phyloP scores from a whole-genome alignment of 2,888 invertebrate genomes.

The Blastobasis lacticolella region DNA sequence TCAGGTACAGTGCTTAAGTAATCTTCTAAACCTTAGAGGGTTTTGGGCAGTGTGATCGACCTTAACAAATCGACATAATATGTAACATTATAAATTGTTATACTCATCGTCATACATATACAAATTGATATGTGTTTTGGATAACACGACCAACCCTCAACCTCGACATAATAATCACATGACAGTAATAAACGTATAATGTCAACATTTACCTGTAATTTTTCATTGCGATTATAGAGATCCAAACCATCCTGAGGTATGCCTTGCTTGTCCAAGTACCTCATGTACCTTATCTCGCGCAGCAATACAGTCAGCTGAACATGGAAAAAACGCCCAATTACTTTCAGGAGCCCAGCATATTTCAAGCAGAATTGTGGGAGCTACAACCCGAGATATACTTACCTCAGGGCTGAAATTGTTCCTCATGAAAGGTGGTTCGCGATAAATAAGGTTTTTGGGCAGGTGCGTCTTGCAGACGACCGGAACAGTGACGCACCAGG shows the following conservation, averaged over 20 bases:
- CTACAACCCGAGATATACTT: slow-evolving; percentile 4
- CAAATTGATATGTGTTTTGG: too few species aligned
- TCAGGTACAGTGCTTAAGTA: too few species aligned
- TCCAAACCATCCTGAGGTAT: slow-evolving; percentile 76
- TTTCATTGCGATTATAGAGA: slow-evolving; percentile 80
- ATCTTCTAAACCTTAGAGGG: too few species aligned
- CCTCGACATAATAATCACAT: background rate
- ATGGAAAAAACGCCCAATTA: slow-evolving; percentile 1
- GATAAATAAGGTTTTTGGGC: slow-evolving; percentile 74
- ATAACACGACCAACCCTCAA: too few species aligned
- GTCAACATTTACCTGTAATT: slow-evolving; percentile 71
- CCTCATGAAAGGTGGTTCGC: slow-evolving; percentile 69
- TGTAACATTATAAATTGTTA: too few species aligned
- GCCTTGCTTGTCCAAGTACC: slow-evolving; percentile 76
- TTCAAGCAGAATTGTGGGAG: too few species aligned
- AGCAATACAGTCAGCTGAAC: slow-evolving; percentile 80
- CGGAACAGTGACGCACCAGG: slow-evolving; percentile 81
- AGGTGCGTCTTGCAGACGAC: slow-evolving; percentile 77
- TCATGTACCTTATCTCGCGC: slow-evolving; percentile 88
- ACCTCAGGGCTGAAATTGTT: slow-evolving; percentile 81
- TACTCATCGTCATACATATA: too few species aligned
- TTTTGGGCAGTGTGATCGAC: too few species aligned
- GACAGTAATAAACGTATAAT: background rate
- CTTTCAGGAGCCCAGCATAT: background rate
- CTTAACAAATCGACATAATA: too few species aligned